Evolutionary conservation across 2,113 vertebrate species (phyloP).

Genomic region (Erpornis zantholeuca): DNA sequence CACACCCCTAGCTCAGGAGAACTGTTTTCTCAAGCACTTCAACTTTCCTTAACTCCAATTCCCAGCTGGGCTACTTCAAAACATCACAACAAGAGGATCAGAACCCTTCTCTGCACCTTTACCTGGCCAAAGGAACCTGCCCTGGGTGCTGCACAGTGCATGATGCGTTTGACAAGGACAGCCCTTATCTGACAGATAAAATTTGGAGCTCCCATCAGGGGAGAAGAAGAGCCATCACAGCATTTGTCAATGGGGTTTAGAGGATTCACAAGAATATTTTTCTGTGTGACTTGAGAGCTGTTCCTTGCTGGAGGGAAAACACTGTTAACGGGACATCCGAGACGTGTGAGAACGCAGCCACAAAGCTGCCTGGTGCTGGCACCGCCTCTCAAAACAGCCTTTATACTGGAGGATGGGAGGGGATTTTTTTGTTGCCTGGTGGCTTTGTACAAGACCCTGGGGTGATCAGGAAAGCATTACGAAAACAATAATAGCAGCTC

Average conservation of each 20-base stretch:
- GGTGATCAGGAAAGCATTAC: not conserved
- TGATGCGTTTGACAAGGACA: not conserved
- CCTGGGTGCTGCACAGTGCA: not conserved
- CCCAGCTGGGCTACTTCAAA: not conserved
- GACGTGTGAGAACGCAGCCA: not conserved
- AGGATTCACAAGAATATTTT: not conserved
- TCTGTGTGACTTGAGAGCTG: not conserved
- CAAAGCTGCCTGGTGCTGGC: not conserved
- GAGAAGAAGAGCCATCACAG: not conserved
- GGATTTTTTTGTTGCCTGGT: not conserved
- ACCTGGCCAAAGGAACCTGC: not conserved
- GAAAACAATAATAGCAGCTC: conserved; percentile 13
- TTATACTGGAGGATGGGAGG: not conserved
- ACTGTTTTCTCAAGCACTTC: not conserved
- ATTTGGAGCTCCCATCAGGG: not conserved
- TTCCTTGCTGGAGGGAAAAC: not conserved
- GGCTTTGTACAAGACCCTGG: not conserved
- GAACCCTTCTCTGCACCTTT: not conserved
- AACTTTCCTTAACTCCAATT: not conserved
- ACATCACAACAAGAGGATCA: not conserved
- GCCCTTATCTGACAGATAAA: not conserved
- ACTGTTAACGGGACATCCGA: not conserved
- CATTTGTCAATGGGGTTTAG: not conserved
- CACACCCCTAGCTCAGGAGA: not conserved
- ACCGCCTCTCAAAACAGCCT: not conserved